phyloP scores from a whole-genome alignment of 1,140 invertebrate species.

The Cydia fagiglandana region DNA sequence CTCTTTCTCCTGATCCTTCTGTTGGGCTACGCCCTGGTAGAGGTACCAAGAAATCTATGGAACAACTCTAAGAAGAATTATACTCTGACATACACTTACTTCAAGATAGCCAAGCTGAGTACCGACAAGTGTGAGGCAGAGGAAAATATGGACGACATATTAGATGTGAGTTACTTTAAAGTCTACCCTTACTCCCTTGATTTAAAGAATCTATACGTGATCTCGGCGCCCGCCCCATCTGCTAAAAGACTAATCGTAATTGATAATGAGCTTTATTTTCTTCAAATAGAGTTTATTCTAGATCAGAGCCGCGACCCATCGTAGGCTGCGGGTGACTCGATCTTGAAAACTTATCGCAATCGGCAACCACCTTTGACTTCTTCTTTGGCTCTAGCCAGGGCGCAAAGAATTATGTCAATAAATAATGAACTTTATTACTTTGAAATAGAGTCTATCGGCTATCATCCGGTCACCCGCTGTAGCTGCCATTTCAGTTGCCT shows the following conservation, averaged over 20 bases:
- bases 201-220: too few species aligned
- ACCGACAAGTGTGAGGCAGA: conserved; percentile 98
- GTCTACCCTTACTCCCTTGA: background rate
- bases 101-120: conserved; percentile 97
- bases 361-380: too few species aligned
- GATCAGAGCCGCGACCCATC: too few species aligned
- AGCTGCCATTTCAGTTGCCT: background rate
- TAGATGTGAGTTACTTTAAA: conserved; percentile 85
- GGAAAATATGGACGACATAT: conserved; percentile 95
- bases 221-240: too few species aligned
- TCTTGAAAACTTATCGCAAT: too few species aligned
- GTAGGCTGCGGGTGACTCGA: too few species aligned
- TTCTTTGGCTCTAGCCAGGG: too few species aligned
- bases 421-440: background rate
- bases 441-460: background rate
- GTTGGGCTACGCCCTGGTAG: conserved; percentile 97
- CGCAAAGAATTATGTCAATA: background rate
- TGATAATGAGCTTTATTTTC: too few species aligned
- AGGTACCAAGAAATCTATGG: conserved; percentile 95
- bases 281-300: too few species aligned
- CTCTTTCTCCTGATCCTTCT: conserved; percentile 96
- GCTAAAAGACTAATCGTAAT: too few species aligned
- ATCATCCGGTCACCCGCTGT: background rate
- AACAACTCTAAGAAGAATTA: conserved; percentile 90
- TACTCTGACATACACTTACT: conserved; percentile 93